Evolutionary conservation across 2,113 vertebrate genomes (phyloP).

Genomic region (Sapayoa aenigma): DNA sequence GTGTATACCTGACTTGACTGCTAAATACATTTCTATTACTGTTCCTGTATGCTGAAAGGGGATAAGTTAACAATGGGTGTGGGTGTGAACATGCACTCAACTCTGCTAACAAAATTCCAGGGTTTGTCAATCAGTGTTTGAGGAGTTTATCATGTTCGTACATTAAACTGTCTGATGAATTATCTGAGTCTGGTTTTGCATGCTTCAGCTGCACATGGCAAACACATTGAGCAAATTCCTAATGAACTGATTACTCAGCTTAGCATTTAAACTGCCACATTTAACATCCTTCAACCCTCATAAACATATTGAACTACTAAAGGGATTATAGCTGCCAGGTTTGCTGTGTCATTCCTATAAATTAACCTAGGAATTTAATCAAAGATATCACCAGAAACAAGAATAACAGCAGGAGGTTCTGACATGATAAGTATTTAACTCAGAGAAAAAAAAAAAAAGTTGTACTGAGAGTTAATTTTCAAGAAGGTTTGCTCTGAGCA

Average conservation of each 20-base stretch:
- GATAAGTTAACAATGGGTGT: background rate
- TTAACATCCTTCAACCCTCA: conserved; percentile 61
- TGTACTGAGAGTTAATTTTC: background rate
- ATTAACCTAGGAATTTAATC: conserved; percentile 62
- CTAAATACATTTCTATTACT: background rate
- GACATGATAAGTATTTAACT: background rate
- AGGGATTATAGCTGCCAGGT: conserved; percentile 51
- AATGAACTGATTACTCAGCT: conserved; percentile 71
- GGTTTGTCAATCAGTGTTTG: background rate
- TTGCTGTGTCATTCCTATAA: conserved; percentile 53
- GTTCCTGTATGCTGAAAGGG: background rate
- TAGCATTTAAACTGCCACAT: conserved; percentile 65
- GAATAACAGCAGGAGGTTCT: background rate
- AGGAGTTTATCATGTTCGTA: conserved; percentile 5
- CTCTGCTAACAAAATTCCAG: background rate
- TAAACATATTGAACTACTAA: conserved; percentile 62
- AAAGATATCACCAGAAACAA: conserved; percentile 20
- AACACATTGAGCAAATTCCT: conserved; percentile 63
- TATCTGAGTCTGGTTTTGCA: conserved; percentile 12
- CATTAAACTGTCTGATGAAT: conserved; percentile 37
- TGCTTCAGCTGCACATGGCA: conserved; percentile 28
- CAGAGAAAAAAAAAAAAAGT: background rate
- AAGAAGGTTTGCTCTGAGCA: background rate
- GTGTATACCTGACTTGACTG: background rate
- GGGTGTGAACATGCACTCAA: background rate